phyloP scores from a whole-genome alignment of 64 coral and sea anemone species.

The Stylophora pistillata region DNA sequence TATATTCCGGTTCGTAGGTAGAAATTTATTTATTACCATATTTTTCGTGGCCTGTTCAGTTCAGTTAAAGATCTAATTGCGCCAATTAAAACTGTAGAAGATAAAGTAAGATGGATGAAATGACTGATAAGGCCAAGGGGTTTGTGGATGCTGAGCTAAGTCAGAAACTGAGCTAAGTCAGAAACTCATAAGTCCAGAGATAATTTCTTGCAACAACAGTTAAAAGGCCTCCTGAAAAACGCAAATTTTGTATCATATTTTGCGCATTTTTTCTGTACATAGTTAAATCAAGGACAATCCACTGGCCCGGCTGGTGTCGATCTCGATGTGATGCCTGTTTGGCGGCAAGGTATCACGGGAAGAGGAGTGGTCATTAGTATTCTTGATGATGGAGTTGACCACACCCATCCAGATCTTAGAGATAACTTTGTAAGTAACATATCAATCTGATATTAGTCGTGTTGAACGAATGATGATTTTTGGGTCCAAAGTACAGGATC shows the following conservation, averaged over 20 bases:
- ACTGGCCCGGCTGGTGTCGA: slow-evolving; percentile 94
- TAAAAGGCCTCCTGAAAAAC: too few relatives aligned
- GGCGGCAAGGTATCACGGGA: slow-evolving; percentile 88
- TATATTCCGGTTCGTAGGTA: background rate
- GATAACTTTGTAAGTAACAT: slow-evolving; percentile 93
- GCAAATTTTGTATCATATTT: too few relatives aligned
- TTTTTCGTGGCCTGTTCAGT: background rate
- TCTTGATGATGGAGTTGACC: slow-evolving; percentile 96
- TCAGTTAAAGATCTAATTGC: too few relatives aligned
- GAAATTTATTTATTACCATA: background rate
- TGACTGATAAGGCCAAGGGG: too few relatives aligned
- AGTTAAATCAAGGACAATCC: slow-evolving; percentile 97
- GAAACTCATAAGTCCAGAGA: too few relatives aligned
- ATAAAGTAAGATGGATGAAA: too few relatives aligned
- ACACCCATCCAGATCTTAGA: slow-evolving; percentile 87
- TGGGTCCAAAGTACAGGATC: background rate
- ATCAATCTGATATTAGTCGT: background rate
- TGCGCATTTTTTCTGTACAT: background rate
- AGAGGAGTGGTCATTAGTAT: slow-evolving; percentile 95
- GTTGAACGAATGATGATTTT: background rate
- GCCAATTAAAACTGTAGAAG: too few relatives aligned
- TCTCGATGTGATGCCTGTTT: slow-evolving; percentile 88
- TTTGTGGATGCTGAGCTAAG: too few relatives aligned
- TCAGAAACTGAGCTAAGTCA: too few relatives aligned
- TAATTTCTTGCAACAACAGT: too few relatives aligned